Evolutionary conservation across 1,140 invertebrate genomes (phyloP), one percentile per base, ranked within the genome.

Genomic region (Trichonephila inaurata): DNA sequence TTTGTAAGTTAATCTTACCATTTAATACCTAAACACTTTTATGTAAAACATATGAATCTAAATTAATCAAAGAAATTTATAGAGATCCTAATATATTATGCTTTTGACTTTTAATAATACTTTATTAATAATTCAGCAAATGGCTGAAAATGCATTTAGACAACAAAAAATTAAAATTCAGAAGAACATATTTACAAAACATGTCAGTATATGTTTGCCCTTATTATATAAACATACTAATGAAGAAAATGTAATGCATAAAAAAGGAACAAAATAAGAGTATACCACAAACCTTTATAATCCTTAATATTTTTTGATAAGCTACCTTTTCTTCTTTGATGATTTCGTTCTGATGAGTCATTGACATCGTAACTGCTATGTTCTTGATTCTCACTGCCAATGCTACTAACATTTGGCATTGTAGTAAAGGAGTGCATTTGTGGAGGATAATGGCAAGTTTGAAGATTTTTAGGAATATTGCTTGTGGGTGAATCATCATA

Each of bases 361-460:
- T 61, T 33, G 10, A 8, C 82, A 87, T 87, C 82, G n/a, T 87
- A 72, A 33, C 14, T 60, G 58, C 44, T 92, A 33, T 12, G 18
- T 33, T 85, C 62, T 18, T 72, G 82, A 60, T n/a, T 86, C 40
- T 93, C 92, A 82, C n/a, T 77, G 12, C 92, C 92, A 88, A 93
- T 93, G 40, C 61, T 86, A 51, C 86, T 93, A 3, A 93, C 92
- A 89, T 93, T 93, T 14, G 64, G 92, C 51, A 93, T 61, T 12
- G 92, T 93, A 12, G 83, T 88, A 24, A 93, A 93, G 18, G 92
- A 93, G 61, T 93, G 92, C 92, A 93, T 93, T 28, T 88, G 85
- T 33, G 92, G 92, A 24, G 92, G 92, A 28, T 93, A 93, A 89
- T 93, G 92, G n/a, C 92, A 87, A n/a, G 62, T 88, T 81, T 93